Evolutionary conservation across 1,140 invertebrate genomes (phyloP).

Genomic region (Yoshiicerus persimilis): DNA sequence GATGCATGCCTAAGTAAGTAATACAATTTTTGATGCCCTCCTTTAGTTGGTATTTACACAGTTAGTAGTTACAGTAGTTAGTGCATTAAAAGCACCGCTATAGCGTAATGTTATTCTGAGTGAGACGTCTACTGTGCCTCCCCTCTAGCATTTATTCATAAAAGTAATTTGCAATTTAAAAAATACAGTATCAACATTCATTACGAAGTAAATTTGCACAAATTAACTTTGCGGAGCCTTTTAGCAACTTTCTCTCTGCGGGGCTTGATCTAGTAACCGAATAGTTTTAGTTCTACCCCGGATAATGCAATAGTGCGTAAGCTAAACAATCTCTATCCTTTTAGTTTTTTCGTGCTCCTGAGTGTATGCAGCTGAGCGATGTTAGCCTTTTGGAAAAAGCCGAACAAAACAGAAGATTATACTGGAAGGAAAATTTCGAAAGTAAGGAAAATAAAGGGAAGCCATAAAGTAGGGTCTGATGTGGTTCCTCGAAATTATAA

Average conservation of each 20-base stretch:
- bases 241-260: background rate
- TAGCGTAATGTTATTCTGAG: background rate
- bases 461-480: background rate
- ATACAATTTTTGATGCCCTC: too few species aligned
- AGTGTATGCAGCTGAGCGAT: background rate
- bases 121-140: background rate
- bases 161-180: background rate
- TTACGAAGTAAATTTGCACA: background rate
- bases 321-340: background rate
- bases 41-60: too few species aligned
- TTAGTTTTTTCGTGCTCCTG: background rate
- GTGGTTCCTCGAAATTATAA: too few species aligned
- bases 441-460: background rate
- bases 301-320: background rate
- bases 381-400: background rate
- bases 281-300: background rate
- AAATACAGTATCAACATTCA: conserved; percentile 11
- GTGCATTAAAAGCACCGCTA: too few species aligned
- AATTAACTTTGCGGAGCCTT: background rate
- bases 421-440: background rate
- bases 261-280: background rate
- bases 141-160: background rate
- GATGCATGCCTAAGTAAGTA: too few species aligned
- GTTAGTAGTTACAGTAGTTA: too few species aligned
- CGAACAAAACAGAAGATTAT: too few species aligned